Base-by-base conservation (phyloP, 1,140 invertebrate species). In the Neodiprion fabricii region DNA sequence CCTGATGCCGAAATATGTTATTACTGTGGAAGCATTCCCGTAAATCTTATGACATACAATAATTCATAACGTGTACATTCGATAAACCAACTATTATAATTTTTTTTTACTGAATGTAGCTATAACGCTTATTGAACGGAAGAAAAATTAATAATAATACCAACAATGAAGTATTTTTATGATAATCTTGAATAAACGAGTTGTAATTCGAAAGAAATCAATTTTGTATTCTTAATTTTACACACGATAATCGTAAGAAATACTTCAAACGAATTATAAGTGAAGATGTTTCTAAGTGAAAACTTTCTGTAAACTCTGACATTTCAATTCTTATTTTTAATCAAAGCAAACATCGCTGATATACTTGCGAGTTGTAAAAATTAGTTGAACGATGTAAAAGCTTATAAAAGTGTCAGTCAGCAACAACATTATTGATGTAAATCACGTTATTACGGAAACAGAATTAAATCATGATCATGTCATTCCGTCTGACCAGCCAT, bases 141-240 rank as follows among this genome's bases (percentile, higher is more conserved):
- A 14, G 28, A 40, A 40, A 40, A 40, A 40, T 40, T 40, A 40
- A 40, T 40, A 61, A 61, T 61, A 61, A 61, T 61, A 61, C 9
- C 53, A 40, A 40, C 28, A 9, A 61, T 61, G 53, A 17, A 61
- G n/a, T 61, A 61, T 61, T 61, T 61, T 61, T 61, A 61, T 61
- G 11, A 61, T 61, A 61, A 61, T 61, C 53, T 61, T 61, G 53
- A 61, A 61, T 61, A 61, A 61, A 61, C 28, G n/a, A 61, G 53
- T 61, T 61, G 4, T 12, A 61, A 61, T 61, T 61, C n/a, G 11
- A 61, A 11, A 61, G 11, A 14, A 61, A 12, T 61, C 9, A 61
- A 14, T 61, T 61, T 61, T 61, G 11, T 61, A 12, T 17, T 61
- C 2, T 40, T 40, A 40, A 40, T 40, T 40, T 40, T 40, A 40